Conservation (phyloP, 2,888 invertebrate species). For the Aphidoletes aphidimyza region DNA sequence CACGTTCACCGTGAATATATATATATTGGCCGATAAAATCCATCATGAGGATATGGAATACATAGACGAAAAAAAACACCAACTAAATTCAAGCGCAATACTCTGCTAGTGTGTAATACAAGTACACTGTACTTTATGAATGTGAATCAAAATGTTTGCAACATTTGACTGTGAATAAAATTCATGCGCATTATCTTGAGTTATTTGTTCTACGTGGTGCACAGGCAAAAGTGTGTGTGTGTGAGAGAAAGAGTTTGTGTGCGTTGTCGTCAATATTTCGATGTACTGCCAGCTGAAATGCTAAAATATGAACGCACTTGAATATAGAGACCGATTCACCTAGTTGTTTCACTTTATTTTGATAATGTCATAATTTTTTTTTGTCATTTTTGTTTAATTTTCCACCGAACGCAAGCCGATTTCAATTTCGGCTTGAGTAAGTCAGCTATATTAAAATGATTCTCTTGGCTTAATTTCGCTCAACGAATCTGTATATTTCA, state of each 20-base stretch:
- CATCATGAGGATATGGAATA: not conserved
- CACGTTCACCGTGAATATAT: not conserved
- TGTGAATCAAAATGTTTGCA: not conserved
- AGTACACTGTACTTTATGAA: not conserved
- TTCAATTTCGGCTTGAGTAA: not conserved
- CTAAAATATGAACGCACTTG: not conserved
- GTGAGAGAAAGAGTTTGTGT: not conserved
- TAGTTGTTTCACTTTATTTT: constrained; percentile 4
- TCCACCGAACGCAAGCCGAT: not conserved
- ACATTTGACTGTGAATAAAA: not conserved
- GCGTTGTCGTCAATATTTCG: no score
- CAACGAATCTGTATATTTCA: no score
- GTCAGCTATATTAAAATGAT: not conserved
- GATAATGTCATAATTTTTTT: not conserved
- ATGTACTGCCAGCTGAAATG: no score
- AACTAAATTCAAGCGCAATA: not conserved
- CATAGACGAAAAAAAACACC: not conserved
- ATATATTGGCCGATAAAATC: not conserved
- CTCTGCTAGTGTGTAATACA: no score
- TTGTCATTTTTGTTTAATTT: not conserved
- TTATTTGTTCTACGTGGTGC: not conserved
- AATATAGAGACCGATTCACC: not conserved
- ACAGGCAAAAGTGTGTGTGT: not conserved
- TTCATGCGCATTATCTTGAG: constrained; percentile 18
- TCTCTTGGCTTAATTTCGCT: no score